phyloP scores from a whole-genome alignment of 2,888 invertebrate genomes.

The Thysanoteuthis rhombus region DNA sequence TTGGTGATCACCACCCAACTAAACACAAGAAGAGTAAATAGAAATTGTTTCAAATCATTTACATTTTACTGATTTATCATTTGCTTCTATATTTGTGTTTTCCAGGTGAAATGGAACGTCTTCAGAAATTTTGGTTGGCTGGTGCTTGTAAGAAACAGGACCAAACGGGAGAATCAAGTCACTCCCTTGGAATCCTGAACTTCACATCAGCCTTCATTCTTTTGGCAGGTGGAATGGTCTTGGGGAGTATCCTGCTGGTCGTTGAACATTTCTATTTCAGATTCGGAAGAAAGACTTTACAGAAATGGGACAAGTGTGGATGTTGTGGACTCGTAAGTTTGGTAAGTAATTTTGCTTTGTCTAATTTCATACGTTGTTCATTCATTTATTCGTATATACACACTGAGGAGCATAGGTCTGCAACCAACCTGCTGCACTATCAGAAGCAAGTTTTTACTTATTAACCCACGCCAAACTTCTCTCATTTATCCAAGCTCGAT shows the following conservation, averaged over 20 bases:
- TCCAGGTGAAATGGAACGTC: slow-evolving; percentile 88
- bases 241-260: slow-evolving; percentile 86
- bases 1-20: too few species aligned
- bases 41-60: too few species aligned
- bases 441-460: too few species aligned
- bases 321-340: slow-evolving; percentile 94
- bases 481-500: too few species aligned
- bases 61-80: too few species aligned
- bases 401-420: too few species aligned
- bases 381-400: too few species aligned
- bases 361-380: too few species aligned
- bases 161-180: slow-evolving; percentile 77
- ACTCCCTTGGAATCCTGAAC: slow-evolving; percentile 75
- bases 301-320: slow-evolving; percentile 79
- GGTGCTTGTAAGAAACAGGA: slow-evolving; percentile 93
- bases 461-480: too few species aligned
- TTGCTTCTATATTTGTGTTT: background rate
- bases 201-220: slow-evolving; percentile 97
- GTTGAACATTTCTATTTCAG: slow-evolving; percentile 95
- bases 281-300: slow-evolving; percentile 71
- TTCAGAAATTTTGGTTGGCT: slow-evolving; percentile 93
- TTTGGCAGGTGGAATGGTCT: slow-evolving; percentile 90
- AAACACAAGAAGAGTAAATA: too few species aligned
- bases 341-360: slow-evolving; percentile 73
- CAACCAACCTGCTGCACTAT: too few species aligned